Base-by-base conservation (phyloP, 1,140 invertebrate species). In the Pseudomyrmex pallidus region DNA sequence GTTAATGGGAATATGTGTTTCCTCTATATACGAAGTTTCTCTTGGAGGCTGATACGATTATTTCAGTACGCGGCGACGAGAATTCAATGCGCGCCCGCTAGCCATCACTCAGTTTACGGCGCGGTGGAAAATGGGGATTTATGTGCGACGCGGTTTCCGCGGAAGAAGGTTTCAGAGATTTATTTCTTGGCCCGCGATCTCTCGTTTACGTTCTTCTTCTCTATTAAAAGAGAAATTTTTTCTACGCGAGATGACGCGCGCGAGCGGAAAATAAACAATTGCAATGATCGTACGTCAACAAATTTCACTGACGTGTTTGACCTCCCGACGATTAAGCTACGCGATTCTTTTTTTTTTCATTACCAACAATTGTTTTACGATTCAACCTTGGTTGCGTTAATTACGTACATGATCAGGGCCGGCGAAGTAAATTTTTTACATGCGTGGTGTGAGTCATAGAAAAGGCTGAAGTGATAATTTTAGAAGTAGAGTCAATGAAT, bases 1-100 rank as follows among this genome's bases (percentile, higher is more conserved):
- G 20, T 25, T 2, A 70, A 78, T 70, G 76, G 70, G 20, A 78
- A 78, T 78, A 59, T 78, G 54, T 48, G 20, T 59, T 68, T 68
- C 50, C 15, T 22, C 63, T 4, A 1, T 4, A 1, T 46, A 50
- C 8, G 17, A 67, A 12, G 1, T 12, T 9, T 48, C 13, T 57
- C 48, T 70, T 35, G 15, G n/a, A n/a, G 0, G 35, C 46, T 4
- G 3, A 67, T 78, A 68, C 52, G 15, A 78, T 78, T 77, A 68
- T 57, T 78, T 70, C 20, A 13, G 8, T 22, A 48, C 25, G n/a
- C 66, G 35, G 59, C 25, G 25, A 63, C 44, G 35, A 78, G 15
- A 78, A 68, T 48, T 78, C 20, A 59, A 78, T 77, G 17, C 13
- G 9, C 17, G 20, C 10, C 2, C 20, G 20, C 56, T 10, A 9